Percentiles rank a stretch among this genome's conserved stretches.
phyloP scores from a whole-genome alignment of 2,797 vertebrate genomes.

The Silurus lanzhouensis region DNA sequence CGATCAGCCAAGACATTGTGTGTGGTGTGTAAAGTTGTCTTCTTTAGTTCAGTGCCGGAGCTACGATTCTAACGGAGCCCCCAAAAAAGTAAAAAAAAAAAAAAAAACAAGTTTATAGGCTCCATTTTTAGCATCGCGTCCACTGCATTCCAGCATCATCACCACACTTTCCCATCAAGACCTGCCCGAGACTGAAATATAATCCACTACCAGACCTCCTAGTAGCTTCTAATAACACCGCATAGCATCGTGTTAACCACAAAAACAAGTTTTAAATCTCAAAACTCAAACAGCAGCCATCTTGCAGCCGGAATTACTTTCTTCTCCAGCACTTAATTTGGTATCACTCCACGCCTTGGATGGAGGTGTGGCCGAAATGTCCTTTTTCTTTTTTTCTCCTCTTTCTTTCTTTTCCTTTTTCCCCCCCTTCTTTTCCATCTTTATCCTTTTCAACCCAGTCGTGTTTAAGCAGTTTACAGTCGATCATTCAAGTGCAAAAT shows the following conservation, averaged over 20 bases:
- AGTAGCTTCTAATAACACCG: too few species aligned
- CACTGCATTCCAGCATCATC: neutral
- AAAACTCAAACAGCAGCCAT: conserved; percentile 20
- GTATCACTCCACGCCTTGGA: conserved; percentile 36
- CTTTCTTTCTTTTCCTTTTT: neutral
- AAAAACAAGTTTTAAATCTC: neutral
- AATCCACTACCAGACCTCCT: neutral
- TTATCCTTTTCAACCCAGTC: neutral
- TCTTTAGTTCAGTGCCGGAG: neutral
- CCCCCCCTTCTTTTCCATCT: neutral
- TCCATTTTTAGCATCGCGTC: conserved; percentile 3
- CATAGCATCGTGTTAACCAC: neutral
- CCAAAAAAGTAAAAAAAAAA: neutral
- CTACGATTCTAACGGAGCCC: neutral
- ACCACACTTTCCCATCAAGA: neutral
- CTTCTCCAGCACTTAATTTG: conserved; percentile 36
- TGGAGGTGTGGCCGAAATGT: conserved; percentile 19
- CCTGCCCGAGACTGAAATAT: neutral
- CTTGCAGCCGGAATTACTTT: conserved; percentile 25
- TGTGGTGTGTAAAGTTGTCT: neutral
- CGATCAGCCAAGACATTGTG: conserved; percentile 21
- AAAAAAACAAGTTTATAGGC: conserved; percentile 10
- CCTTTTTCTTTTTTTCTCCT: neutral
- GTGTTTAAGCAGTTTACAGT: neutral
- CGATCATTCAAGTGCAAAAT: neutral